Evolutionary conservation across 1,140 invertebrate genomes (phyloP).

Genomic region (Panagrolaimus sp.): DNA sequence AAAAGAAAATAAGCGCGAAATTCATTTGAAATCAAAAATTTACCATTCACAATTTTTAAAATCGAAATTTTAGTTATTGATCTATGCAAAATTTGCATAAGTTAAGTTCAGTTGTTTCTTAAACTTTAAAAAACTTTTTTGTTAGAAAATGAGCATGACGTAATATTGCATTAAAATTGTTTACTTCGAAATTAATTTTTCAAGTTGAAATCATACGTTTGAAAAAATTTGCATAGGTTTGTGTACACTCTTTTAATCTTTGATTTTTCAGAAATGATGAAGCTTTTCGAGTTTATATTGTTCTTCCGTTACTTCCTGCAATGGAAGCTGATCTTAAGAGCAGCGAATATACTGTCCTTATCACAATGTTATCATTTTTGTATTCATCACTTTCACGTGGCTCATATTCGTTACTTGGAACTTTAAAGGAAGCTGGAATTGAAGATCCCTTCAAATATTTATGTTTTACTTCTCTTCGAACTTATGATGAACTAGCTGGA

Average conservation of each 20-base stretch:
- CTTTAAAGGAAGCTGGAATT: conserved; percentile 67
- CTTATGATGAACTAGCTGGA: conserved; percentile 74
- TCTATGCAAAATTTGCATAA: too few species aligned
- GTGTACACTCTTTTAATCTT: too few species aligned
- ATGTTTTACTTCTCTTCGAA: conserved; percentile 85
- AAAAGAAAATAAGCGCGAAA: too few species aligned
- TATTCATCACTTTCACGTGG: conserved; percentile 79
- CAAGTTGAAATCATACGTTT: too few species aligned
- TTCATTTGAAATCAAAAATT: too few species aligned
- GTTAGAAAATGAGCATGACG: too few species aligned
- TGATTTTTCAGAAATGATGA: conserved; percentile 61
- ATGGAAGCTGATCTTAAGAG: conserved; percentile 89
- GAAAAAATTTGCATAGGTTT: too few species aligned
- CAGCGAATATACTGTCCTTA: conserved; percentile 77
- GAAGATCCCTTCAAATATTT: conserved; percentile 80
- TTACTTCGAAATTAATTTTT: neutral
- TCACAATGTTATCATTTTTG: conserved; percentile 94
- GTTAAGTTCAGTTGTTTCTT: too few species aligned
- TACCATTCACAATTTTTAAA: too few species aligned
- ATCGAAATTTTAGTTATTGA: too few species aligned
- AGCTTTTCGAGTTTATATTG: conserved; percentile 80
- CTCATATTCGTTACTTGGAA: conserved; percentile 62
- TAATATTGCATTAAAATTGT: too few species aligned
- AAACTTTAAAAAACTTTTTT: too few species aligned
- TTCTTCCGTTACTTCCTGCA: conserved; percentile 87